phyloP scores from a whole-genome alignment of 2,888 invertebrate species.

The Eustalomyia histrio region DNA sequence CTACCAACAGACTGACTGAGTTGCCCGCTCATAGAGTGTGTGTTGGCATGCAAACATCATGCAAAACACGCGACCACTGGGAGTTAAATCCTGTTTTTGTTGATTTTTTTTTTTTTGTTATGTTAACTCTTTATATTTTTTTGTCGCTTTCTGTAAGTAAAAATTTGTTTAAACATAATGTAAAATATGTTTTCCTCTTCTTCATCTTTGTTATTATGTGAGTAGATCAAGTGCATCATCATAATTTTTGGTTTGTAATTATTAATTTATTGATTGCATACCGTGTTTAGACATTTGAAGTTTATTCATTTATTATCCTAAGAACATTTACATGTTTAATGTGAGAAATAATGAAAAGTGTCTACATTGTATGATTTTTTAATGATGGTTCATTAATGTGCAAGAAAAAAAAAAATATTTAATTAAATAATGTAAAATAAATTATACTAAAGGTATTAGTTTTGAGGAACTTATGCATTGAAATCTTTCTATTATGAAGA shows the following conservation, averaged over 20 bases:
- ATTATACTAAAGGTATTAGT: too few species aligned
- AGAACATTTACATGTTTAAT: not conserved
- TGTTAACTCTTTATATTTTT: conserved; percentile 32
- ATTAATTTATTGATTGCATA: conserved; percentile 69
- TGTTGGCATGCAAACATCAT: conserved; percentile 59
- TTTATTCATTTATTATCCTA: conserved; percentile 18
- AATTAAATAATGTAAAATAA: too few species aligned
- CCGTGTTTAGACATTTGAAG: conserved; percentile 65
- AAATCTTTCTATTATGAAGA: too few species aligned
- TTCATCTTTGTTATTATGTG: conserved; percentile 31
- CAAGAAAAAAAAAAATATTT: not conserved
- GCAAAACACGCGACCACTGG: conserved; percentile 69
- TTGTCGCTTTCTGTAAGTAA: conserved; percentile 41
- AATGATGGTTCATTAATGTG: not conserved
- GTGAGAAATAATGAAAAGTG: conserved; percentile 10
- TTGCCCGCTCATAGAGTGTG: conserved; percentile 42
- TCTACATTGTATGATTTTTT: conserved; percentile 2
- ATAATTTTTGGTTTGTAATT: conserved; percentile 66
- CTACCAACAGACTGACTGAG: conserved; percentile 20
- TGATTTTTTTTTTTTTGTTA: conserved; percentile 42
- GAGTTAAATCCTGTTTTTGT: conserved; percentile 68
- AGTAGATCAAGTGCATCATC: conserved; percentile 51
- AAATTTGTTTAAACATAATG: conserved; percentile 66
- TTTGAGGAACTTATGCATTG: too few species aligned
- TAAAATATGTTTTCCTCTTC: conserved; percentile 52